Conservation (phyloP, 2,888 invertebrate species). For the Pemphredon lugubris region DNA sequence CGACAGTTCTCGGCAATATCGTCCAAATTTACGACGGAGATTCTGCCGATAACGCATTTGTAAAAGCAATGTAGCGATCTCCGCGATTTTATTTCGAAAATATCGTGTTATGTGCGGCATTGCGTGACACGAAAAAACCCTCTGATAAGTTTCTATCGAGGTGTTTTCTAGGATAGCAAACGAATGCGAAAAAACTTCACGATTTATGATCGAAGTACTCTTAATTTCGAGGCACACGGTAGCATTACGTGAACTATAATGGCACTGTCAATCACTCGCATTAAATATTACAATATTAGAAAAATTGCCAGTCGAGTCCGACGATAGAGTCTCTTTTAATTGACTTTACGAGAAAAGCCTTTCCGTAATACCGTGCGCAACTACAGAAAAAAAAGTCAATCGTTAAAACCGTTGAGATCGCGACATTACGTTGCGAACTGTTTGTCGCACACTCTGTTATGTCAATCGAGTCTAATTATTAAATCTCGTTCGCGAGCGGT, state of each 20-base stretch:
- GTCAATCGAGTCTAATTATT: background rate
- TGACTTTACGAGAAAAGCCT: conserved; percentile 67
- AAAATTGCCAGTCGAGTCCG: conserved; percentile 65
- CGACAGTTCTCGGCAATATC: conserved; percentile 12
- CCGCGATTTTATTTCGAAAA: conserved; percentile 66
- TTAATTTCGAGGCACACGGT: conserved; percentile 50
- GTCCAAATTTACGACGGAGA: background rate
- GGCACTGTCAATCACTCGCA: conserved; percentile 69
- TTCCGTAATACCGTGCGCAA: conserved; percentile 57
- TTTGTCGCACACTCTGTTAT: background rate
- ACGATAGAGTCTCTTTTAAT: conserved; percentile 69
- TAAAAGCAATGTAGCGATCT: conserved; percentile 68
- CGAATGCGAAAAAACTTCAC: background rate
- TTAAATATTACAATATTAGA: conserved; percentile 69
- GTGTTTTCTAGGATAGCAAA: too few relatives aligned
- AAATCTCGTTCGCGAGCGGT: background rate
- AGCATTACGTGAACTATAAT: conserved; percentile 66
- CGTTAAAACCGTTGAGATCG: conserved; percentile 70
- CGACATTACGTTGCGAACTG: conserved; percentile 36
- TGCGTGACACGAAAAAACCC: too few relatives aligned
- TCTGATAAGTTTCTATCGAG: too few relatives aligned
- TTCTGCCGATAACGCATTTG: conserved; percentile 9
- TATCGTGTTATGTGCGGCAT: background rate
- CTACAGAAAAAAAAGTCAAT: conserved; percentile 18
- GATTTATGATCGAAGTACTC: background rate